These are phyloP conservation scores for Pterois miles DNA, from an alignment of 2,797 vertebrate genomes.

Conservation along the genomic window DNA sequence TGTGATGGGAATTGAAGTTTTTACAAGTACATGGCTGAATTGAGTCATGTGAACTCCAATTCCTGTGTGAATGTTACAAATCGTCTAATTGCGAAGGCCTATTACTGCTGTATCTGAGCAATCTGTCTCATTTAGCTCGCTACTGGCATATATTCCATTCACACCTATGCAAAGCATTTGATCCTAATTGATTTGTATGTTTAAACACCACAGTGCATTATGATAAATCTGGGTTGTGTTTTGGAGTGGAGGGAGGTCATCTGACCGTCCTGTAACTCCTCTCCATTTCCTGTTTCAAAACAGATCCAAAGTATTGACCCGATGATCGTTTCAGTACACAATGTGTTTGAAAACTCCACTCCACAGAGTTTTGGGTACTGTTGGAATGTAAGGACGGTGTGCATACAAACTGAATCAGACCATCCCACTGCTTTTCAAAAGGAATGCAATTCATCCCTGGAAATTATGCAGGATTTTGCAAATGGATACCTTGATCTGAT, in stretches of 20 bases:
- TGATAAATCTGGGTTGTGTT: slow-evolving; percentile 16
- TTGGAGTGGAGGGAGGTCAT: slow-evolving; percentile 36
- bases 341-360: slow-evolving; percentile 89
- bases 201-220: slow-evolving; percentile 46
- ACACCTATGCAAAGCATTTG: slow-evolving; percentile 34
- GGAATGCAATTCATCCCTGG: slow-evolving; percentile 61
- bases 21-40: slow-evolving; percentile 10
- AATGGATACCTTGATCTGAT: slow-evolving; percentile 37
- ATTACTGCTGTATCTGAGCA: slow-evolving; percentile 12
- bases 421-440: slow-evolving; percentile 83
- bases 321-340: slow-evolving; percentile 91
- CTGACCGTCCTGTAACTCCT: slow-evolving; percentile 52
- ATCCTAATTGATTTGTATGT: slow-evolving; percentile 55
- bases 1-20: slow-evolving; percentile 41
- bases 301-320: slow-evolving; percentile 95
- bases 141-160: slow-evolving; percentile 11
- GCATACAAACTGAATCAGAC: slow-evolving; percentile 75
- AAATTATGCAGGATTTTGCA: slow-evolving; percentile 42
- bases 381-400: slow-evolving; percentile 91
- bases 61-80: slow-evolving; percentile 23
- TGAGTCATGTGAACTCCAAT: slow-evolving; percentile 33
- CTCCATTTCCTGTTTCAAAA: slow-evolving; percentile 89
- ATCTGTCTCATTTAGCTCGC: slow-evolving; percentile 14
- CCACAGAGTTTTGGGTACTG: slow-evolving; percentile 84
- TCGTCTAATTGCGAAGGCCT: not conserved